Evolutionary conservation across 2,113 vertebrate genomes (phyloP).

Genomic region (Cephalopterus ornatus): DNA sequence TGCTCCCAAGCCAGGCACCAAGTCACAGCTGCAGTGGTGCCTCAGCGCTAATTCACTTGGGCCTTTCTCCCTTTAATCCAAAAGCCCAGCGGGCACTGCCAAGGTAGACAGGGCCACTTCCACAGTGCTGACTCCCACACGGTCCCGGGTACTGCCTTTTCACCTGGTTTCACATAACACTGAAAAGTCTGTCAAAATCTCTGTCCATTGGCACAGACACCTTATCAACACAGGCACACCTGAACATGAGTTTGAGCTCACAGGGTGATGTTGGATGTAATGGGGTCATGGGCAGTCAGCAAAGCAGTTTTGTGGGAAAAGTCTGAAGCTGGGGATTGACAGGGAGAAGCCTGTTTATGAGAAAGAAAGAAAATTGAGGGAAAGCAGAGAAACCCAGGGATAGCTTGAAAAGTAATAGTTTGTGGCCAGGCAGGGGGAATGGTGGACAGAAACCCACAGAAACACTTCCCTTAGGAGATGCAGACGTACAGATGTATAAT

Average conservation of each 20-base stretch:
- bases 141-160: not conserved
- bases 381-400: not conserved
- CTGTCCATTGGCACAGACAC: not conserved
- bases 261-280: rapidly evolving
- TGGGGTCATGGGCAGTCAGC: not conserved
- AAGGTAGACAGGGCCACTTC: not conserved
- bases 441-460: not conserved
- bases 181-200: not conserved
- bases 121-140: not conserved
- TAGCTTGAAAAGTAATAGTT: not conserved
- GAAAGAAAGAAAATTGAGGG: not conserved
- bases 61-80: not conserved
- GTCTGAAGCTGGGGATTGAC: not conserved
- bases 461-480: not conserved
- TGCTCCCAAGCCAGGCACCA: not conserved
- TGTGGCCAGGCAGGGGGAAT: not conserved
- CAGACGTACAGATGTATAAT: not conserved
- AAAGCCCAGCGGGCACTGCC: not conserved
- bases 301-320: not conserved
- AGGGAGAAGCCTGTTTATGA: not conserved
- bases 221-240: not conserved
- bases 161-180: not conserved
- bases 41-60: rapidly evolving
- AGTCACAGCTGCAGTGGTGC: not conserved
- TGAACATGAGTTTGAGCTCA: not conserved